Evolutionary conservation across 64 coral and sea anemone genomes (phyloP), one percentile per base, ranked within the genome.

Genomic region (Montipora sp.): DNA sequence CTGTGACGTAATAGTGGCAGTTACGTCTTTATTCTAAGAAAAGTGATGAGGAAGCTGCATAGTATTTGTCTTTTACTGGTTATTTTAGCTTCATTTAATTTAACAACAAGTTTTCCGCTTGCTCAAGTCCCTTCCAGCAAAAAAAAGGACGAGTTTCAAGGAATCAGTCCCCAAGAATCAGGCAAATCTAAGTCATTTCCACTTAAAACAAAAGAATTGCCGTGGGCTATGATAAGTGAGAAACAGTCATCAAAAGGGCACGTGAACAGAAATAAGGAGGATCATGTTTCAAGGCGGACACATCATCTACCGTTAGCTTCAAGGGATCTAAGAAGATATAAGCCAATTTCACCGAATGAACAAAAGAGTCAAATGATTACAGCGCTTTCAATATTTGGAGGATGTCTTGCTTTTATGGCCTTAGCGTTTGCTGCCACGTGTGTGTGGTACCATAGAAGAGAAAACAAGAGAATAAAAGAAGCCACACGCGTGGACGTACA

Each of bases 321-420:
- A 22, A 85, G 46, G 46, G 82, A 85, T 85, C 61, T 50, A 71
- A 72, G 82, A 16, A 85, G 16, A 71, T 12, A 63, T 12, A 63
- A 63, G 14, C 14, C 60, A 63, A 16, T 14, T 63, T 7, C 60
- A 3, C 3, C 9, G 11, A 57, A 57, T 14, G 60, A 63, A 63
- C 8, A 63, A 12, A 63, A 63, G 13, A 63, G 11, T 63, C 60
- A 15, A 85, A 51, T 85, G 60, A 12, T 85, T 5, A 23, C 46
- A 50, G 65, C 61, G 44, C 18, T 85, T 66, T 85, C 61, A 48
- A 50, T 85, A 18, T 72, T 85, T 15, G 43, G 47, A 8, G 82
- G 82, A 50, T 85, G 82, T 85, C 16, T 71, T 43, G 63, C 19
- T 15, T 72, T 85, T 19, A 71, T 85, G 82, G 45, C 82, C 16